Percentiles rank a stretch among this genome's conserved stretches.
These are phyloP conservation scores for Sinella curviseta DNA, from an alignment of 1,140 invertebrate genomes.

Conservation along the genomic window DNA sequence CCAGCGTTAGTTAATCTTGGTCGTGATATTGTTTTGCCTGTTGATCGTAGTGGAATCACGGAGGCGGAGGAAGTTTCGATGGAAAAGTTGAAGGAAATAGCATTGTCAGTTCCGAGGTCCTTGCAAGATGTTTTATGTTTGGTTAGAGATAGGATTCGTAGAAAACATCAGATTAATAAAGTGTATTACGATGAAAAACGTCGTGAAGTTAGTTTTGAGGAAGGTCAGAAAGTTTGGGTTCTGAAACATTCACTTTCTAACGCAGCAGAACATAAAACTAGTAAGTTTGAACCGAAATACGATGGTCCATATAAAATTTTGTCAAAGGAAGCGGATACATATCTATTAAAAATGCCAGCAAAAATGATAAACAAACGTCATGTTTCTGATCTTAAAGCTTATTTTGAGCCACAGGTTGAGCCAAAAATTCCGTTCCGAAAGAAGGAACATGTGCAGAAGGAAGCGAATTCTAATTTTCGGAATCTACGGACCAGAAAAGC, in stretches of 20 bases:
- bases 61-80: background rate
- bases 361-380: background rate
- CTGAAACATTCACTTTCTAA: background rate
- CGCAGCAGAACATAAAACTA: background rate
- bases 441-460: background rate
- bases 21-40: conserved; percentile 48
- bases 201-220: background rate
- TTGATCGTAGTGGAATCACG: conserved; percentile 10
- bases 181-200: background rate
- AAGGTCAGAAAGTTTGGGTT: background rate
- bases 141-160: background rate
- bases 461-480: background rate
- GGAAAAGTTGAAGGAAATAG: background rate
- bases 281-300: background rate
- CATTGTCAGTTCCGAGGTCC: background rate
- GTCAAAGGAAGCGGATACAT: background rate
- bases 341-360: background rate
- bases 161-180: background rate
- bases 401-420: background rate
- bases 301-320: background rate
- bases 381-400: background rate
- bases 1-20: conserved; percentile 54
- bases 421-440: background rate
- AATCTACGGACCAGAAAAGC: background rate
- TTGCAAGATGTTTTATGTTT: background rate